A percentile compares a stretch with the other conserved stretches of the same genome.
These are phyloP conservation scores for rat (Rattus norvegicus) DNA, from an alignment of 2,113 vertebrate species.

Conservation along the genomic window GRCr8 NC_086031.1:71442001-71442500, in stretches of 20 bases:
- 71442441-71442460: too few species aligned
- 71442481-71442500: too few species aligned
- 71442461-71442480: too few species aligned
- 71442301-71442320: neutral
- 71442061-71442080: neutral
- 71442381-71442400: neutral
- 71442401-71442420: neutral
- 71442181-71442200: neutral
- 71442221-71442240: neutral
- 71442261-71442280: neutral
- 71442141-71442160: neutral
- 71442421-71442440: too few species aligned
- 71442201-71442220: neutral
- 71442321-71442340: neutral
- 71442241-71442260: neutral
- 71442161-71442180: neutral
- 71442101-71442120: neutral
- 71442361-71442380: neutral
- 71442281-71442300: neutral
- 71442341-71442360: neutral
- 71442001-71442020: neutral
- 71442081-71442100: neutral
- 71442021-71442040: neutral
- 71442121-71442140: neutral
- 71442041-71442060: neutral